Conservation (phyloP, 2,797 vertebrate species). For the Silurus lanzhouensis region DNA sequence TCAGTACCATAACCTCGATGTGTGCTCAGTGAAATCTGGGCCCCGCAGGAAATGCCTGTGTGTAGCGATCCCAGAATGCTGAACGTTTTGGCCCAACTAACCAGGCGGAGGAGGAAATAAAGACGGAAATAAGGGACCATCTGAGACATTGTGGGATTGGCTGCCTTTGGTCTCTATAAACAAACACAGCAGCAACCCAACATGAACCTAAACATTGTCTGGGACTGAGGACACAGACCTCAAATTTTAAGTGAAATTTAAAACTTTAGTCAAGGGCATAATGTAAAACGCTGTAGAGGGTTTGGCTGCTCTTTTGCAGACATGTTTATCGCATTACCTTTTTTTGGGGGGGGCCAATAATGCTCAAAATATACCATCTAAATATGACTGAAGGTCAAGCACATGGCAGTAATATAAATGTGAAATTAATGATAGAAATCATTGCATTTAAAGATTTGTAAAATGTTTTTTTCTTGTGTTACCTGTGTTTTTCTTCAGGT, state of each 20-base stretch:
- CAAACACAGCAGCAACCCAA: constrained; percentile 35
- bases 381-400: background rate
- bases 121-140: constrained; percentile 65
- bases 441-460: background rate
- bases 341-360: background rate
- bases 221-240: constrained; percentile 22
- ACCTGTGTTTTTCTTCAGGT: background rate
- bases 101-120: constrained; percentile 62
- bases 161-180: constrained; percentile 50
- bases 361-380: background rate
- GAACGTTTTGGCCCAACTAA: constrained; percentile 66
- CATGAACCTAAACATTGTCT: constrained; percentile 47
- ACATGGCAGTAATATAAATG: background rate
- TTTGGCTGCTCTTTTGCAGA: constrained; percentile 12
- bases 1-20: constrained; percentile 27
- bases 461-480: background rate
- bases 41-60: constrained; percentile 54
- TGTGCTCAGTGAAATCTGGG: constrained; percentile 57
- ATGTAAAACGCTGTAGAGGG: constrained; percentile 8
- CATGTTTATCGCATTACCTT: background rate
- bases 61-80: constrained; percentile 58
- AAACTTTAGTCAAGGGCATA: constrained; percentile 24
- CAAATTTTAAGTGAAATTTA: constrained; percentile 25
- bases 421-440: background rate
- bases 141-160: constrained; percentile 73